Percentiles rank a stretch among this genome's conserved stretches.
phyloP scores from a whole-genome alignment of 2,888 invertebrate genomes.

The Agrilus mali region DNA sequence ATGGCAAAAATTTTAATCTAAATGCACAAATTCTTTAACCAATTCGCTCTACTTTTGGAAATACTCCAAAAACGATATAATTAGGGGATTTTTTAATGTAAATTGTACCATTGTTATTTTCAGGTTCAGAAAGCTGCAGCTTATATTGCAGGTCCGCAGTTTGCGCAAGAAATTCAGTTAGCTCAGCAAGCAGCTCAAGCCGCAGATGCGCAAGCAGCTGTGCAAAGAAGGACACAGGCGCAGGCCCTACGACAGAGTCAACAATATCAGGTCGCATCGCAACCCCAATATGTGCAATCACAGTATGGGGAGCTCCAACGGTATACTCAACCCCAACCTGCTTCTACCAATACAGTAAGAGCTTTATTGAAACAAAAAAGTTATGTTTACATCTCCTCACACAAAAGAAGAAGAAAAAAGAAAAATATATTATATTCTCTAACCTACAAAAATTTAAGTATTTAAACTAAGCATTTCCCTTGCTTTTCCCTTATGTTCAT shows the following conservation, averaged over 20 bases:
- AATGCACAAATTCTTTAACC: too few relatives aligned
- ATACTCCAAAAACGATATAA: too few relatives aligned
- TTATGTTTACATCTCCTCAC: too few relatives aligned
- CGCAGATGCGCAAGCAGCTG: conserved; percentile 22
- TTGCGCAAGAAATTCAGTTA: conserved; percentile 21
- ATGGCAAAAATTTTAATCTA: too few relatives aligned
- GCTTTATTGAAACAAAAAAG: too few relatives aligned
- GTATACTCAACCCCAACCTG: conserved; percentile 18
- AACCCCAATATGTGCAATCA: conserved; percentile 24
- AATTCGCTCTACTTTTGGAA: too few relatives aligned
- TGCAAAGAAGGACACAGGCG: conserved; percentile 18
- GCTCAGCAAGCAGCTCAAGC: conserved; percentile 21
- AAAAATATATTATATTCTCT: too few relatives aligned
- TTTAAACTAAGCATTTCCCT: too few relatives aligned
- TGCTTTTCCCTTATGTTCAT: too few relatives aligned
- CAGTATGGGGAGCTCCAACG: conserved; percentile 22
- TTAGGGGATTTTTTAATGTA: too few relatives aligned
- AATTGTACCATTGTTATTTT: conserved; percentile 2
- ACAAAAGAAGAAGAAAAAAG: too few relatives aligned
- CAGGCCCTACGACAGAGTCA: conserved; percentile 11
- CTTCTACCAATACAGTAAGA: neutral
- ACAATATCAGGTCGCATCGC: conserved; percentile 19
- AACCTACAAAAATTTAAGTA: too few relatives aligned
- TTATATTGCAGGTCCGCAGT: conserved; percentile 19
- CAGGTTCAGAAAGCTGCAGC: conserved; percentile 22